phyloP scores from a whole-genome alignment of 2,888 invertebrate genomes.

The Caenorhabditis sp. region DNA sequence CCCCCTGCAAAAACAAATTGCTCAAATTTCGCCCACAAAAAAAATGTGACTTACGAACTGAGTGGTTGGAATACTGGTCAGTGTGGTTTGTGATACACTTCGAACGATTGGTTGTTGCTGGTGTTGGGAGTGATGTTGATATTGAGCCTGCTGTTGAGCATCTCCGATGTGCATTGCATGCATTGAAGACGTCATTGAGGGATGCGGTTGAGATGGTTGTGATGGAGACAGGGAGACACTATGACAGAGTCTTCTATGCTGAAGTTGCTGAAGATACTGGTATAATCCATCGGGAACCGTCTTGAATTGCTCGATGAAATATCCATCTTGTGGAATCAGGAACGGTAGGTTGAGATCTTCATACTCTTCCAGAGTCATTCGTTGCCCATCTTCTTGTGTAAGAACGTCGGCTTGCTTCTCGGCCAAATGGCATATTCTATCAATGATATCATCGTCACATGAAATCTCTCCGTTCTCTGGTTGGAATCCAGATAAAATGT shows the following conservation, averaged over 20 bases:
- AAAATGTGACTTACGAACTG: conserved; percentile 64
- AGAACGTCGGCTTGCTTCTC: conserved; percentile 89
- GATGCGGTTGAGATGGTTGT: conserved; percentile 12
- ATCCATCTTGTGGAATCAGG: conserved; percentile 96
- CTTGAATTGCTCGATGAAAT: conserved; percentile 86
- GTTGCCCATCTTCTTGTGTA: conserved; percentile 89
- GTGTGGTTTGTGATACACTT: conserved; percentile 72
- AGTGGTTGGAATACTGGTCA: conserved; percentile 70
- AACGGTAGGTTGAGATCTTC: conserved; percentile 92
- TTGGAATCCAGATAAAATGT: conserved; percentile 85
- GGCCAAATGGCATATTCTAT: conserved; percentile 84
- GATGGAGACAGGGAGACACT: conserved; percentile 52
- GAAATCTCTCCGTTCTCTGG: conserved; percentile 87
- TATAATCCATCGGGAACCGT: conserved; percentile 67
- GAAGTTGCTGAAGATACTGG: conserved; percentile 66
- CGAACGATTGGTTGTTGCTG: conserved; percentile 63
- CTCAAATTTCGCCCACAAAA: not conserved
- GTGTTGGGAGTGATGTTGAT: conserved; percentile 30
- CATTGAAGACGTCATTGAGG: conserved; percentile 40
- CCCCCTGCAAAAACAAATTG: conserved; percentile 61
- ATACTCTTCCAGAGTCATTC: conserved; percentile 93
- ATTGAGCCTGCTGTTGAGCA: conserved; percentile 17
- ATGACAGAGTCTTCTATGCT: conserved; percentile 67
- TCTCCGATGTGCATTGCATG: conserved; percentile 51
- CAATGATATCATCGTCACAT: conserved; percentile 86